Evolutionary conservation across 1,140 invertebrate species (phyloP).

Genomic region (Sminthurides bifidus): DNA sequence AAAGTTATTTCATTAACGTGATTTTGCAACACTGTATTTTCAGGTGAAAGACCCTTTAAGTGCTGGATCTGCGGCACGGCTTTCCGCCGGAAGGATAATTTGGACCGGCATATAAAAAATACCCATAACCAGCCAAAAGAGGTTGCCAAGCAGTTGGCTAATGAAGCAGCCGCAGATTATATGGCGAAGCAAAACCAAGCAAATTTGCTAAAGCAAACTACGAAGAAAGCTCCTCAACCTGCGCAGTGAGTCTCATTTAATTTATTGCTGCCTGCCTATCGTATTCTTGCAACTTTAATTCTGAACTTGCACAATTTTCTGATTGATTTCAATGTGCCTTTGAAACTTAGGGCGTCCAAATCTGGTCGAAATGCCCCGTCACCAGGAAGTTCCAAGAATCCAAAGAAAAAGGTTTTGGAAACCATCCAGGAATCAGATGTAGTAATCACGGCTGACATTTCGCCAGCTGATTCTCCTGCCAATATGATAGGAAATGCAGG

Average conservation of each 20-base stretch:
- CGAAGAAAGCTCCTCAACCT: too few relatives aligned
- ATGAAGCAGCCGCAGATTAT: slow-evolving; percentile 14
- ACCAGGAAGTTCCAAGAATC: background rate
- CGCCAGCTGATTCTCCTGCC: background rate
- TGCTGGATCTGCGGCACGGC: slow-evolving; percentile 47
- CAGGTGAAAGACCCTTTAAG: slow-evolving; percentile 44
- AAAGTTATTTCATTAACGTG: too few relatives aligned
- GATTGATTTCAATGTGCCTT: too few relatives aligned
- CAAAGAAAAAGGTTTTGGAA: background rate
- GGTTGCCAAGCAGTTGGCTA: slow-evolving; percentile 19
- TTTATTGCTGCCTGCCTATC: too few relatives aligned
- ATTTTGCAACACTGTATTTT: too few relatives aligned
- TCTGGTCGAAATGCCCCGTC: background rate
- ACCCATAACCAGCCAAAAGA: slow-evolving; percentile 43
- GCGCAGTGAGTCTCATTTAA: too few relatives aligned
- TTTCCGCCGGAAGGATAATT: slow-evolving; percentile 51
- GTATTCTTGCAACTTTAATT: too few relatives aligned
- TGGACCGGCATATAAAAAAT: slow-evolving; percentile 50
- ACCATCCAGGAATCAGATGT: background rate
- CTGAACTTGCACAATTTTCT: too few relatives aligned
- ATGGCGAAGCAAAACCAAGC: slow-evolving; percentile 1
- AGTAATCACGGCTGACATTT: background rate
- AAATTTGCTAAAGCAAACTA: too few relatives aligned
- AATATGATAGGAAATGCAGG: too few relatives aligned
- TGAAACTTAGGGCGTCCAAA: too few relatives aligned